phyloP scores from a whole-genome alignment of 1,140 invertebrate genomes.

The Mamestra configurata region DNA sequence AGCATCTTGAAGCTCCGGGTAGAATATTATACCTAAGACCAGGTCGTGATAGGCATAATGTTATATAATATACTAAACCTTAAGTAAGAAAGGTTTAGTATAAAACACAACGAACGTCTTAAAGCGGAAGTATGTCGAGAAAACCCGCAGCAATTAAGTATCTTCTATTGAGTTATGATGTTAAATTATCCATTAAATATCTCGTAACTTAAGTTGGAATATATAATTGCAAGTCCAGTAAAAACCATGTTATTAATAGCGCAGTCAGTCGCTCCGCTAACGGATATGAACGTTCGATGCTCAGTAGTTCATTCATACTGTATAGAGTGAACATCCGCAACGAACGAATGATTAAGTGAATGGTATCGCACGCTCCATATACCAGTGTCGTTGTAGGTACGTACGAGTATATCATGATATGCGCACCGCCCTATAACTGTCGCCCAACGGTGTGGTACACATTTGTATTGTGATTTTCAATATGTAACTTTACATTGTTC shows the following conservation, averaged over 20 bases:
- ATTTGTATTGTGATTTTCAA: conserved; percentile 16
- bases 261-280: neutral
- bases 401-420: conserved; percentile 3
- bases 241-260: conserved; percentile 35
- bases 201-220: neutral
- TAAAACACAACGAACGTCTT: neutral
- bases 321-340: conserved; percentile 38
- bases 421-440: conserved; percentile 16
- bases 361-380: conserved; percentile 44
- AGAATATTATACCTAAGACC: neutral
- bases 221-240: conserved; percentile 10
- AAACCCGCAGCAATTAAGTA: neutral
- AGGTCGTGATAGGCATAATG: neutral
- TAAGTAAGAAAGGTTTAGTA: too few species aligned
- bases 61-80: neutral
- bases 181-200: conserved; percentile 13
- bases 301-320: conserved; percentile 32
- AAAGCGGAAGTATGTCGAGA: neutral
- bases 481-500: conserved; percentile 8
- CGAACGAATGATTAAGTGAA: conserved; percentile 47
- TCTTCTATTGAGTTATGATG: neutral
- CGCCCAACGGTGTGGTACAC: conserved; percentile 7
- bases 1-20: neutral
- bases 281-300: conserved; percentile 16
- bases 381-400: neutral